Percentiles rank a stretch among this genome's conserved stretches.
These are phyloP conservation scores for Percina caprodes DNA, from an alignment of 2,113 vertebrate species.

Conservation along the genomic window DNA sequence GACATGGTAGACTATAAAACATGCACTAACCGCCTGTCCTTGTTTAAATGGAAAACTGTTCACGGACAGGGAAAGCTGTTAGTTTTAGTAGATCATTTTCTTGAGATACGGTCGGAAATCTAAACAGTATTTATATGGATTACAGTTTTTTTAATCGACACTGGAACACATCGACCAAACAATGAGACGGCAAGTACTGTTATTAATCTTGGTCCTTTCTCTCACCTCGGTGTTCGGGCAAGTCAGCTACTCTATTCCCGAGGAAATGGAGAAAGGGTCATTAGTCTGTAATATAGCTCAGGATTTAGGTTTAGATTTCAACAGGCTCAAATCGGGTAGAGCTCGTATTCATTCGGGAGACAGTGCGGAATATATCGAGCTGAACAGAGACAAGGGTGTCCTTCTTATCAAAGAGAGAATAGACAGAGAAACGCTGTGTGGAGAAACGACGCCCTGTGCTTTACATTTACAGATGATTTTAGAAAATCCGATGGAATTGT, in stretches of 20 bases:
- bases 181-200: constrained; percentile 67
- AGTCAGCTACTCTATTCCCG: constrained; percentile 62
- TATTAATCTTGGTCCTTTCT: constrained; percentile 43
- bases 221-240: constrained; percentile 38
- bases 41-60: background rate
- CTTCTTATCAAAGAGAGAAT: constrained; percentile 72
- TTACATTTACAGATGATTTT: constrained; percentile 75
- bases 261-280: constrained; percentile 80
- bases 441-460: constrained; percentile 73
- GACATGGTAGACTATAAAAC: constrained; percentile 51
- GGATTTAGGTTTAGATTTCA: constrained; percentile 80
- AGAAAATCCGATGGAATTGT: constrained; percentile 74
- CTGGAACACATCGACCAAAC: constrained; percentile 1
- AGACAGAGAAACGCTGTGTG: constrained; percentile 84
- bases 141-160: background rate
- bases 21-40: background rate
- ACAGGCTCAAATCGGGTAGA: constrained; percentile 68
- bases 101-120: background rate
- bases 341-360: constrained; percentile 80
- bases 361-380: constrained; percentile 77
- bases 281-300: constrained; percentile 79
- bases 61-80: background rate
- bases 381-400: constrained; percentile 57
- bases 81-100: background rate
- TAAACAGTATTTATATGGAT: constrained; percentile 29